phyloP scores from a whole-genome alignment of 2,797 vertebrate genomes.

The Artibeus lituratus region DNA sequence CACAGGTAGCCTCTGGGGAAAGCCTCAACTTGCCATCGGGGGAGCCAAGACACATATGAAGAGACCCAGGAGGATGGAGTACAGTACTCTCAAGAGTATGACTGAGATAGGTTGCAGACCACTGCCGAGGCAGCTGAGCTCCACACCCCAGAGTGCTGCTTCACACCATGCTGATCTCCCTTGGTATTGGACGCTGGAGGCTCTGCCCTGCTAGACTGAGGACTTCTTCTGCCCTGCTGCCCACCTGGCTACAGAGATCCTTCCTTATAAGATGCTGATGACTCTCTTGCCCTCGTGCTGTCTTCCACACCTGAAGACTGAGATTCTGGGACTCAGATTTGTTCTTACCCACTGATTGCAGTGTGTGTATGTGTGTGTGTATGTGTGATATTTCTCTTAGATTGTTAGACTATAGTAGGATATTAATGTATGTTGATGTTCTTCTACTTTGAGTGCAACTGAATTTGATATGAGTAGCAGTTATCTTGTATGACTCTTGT shows the following conservation, averaged over 20 bases:
- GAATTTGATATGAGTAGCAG: neutral
- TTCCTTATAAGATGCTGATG: neutral
- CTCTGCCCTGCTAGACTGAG: neutral
- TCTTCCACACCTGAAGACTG: neutral
- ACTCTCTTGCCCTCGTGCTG: too few species aligned
- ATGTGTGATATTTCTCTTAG: neutral
- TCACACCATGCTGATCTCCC: neutral
- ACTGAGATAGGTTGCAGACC: neutral
- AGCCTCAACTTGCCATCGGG: neutral
- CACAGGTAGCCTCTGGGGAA: neutral
- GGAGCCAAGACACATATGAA: neutral
- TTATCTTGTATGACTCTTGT: neutral
- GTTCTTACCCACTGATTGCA: neutral
- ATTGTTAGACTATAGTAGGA: neutral
- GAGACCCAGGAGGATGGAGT: neutral
- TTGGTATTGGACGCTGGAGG: neutral
- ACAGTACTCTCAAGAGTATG: neutral
- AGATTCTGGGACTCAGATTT: neutral
- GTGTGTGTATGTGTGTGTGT: too few species aligned
- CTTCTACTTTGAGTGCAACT: neutral
- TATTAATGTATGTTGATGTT: neutral
- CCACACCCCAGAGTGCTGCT: neutral
- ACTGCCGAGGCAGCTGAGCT: too few species aligned
- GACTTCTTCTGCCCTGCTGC: neutral
- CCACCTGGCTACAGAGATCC: neutral